Evolutionary conservation across 2,888 invertebrate genomes (phyloP), one percentile per base, ranked within the genome.

Genomic region (Eupithecia abbreviata): DNA sequence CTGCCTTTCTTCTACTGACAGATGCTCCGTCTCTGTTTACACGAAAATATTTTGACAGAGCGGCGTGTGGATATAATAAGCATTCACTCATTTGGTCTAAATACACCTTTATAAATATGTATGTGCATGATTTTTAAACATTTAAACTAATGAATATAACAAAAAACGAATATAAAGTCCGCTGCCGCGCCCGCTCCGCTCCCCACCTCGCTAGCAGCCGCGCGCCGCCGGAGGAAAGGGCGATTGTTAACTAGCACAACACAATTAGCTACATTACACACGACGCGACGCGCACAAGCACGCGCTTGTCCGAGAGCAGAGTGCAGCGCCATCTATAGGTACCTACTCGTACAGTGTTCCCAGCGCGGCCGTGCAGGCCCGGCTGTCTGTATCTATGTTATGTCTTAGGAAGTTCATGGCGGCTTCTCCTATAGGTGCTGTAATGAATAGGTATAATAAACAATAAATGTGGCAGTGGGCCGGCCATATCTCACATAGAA

Each of bases 171-270:
- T 30, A 30, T 49, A 51, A 51, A 51, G 4, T 5, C 51, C 13
- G 15, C 51, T 51, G 5, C 4, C 13, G 51, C 51, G 4, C 5
- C 5, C 51, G 15, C 51, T 4, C 51, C 51, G 51, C 51, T 3
- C 51, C 51, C 15, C 51, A 5, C 55, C 55, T 15, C 6, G 6
- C 51, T 15, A 4, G 13, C 51, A 1, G 6, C 15, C 5, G 5
- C 15, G 15, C 51, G 9, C 5, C 51, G 51, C 55, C 15, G 55
- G n/a, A 55, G 55, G n/a, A 55, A n/a, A n/a, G 15, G 51, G 55
- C n/a, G 55, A 55, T 55, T 55, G 55, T 55, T n/a, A n/a, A 55
- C 55, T n/a, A 6, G 55, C n/a, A 55, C n/a, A 55, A 55, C 55
- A 55, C 55, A 55, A 55, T n/a, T 55, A 55, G 2, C 55, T 55